Base-by-base conservation (phyloP, 1,140 invertebrate genomes). In the Drosophila kanapiae region DNA sequence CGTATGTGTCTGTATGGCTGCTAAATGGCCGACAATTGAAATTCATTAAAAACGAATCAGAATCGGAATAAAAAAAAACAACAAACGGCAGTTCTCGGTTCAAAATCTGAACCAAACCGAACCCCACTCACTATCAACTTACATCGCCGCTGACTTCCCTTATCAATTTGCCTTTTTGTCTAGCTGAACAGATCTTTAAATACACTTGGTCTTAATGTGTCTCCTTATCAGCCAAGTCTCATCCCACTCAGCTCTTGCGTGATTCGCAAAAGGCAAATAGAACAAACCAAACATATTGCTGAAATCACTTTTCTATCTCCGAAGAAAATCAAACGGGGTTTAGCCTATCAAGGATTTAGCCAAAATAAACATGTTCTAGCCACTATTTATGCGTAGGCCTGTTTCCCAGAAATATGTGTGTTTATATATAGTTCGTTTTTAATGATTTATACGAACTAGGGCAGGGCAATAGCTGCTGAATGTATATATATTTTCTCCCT, bases 21-120 rank as follows among this genome's bases (percentile, higher is more conserved):
- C 74, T 77, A 77, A 77, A 67, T 77, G 74, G 61, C 14, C 31
- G 40, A 56, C 74, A 77, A 77, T 77, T 77, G 74, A 77, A 77
- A 77, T 77, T 67, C 71, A 77, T 77, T 77, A 76, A 77, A 67
- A 67, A 37, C 72, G 40, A 72, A 72, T 72, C 69, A 49, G 4
- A 69, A 33, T 51, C 29, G 31, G 23, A 23, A 23, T 23, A 58
- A 65, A 58, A 53, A 69, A 62, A 43, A 51, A 35, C 58, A 61
- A 62, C 51, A 69, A 38, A 31, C 4, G 27, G 33, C 49, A 33
- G n/a, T 59, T 58, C 49, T 47, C 29, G 7, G 33, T 38, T 38
- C 7, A 16, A 40, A 69, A 57, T 40, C 42, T 33, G 18, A 71
- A 43, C 11, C 33, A 33, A 14, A 51, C 33, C n/a, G n/a, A 33